Evolutionary conservation across 1,140 invertebrate genomes (phyloP), one percentile per base, ranked within the genome.

Genomic region (Drosophila gunungcola): DNA sequence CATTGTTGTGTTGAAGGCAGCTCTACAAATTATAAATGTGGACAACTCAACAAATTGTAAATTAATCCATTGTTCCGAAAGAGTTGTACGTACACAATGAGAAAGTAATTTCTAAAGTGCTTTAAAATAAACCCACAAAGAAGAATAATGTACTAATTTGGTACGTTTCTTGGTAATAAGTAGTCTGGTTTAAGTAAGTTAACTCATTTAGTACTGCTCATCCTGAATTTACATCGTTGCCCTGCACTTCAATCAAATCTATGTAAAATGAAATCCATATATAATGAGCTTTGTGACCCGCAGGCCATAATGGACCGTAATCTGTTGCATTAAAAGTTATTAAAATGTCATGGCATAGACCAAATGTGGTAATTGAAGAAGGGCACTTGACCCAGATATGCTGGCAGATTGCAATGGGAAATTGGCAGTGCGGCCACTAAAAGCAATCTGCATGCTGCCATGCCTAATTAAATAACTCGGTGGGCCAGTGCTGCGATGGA

Each of bases 381-480:
- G 55, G 68, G 56, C 60, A 82, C 79, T 81, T 81, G 79, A 81
- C 79, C 79, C 68, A 78, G 41, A 62, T 81, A 69, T 27, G 38
- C 38, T 25, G 25, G 13, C 29, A 42, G 16, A 41, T 41, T 64
- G 58, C 52, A 53, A 57, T 58, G 51, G 75, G 69, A 63, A 78
- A 76, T 54, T 67, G 61, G 49, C 38, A 68, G 63, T 45, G 48
- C 39, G 38, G 38, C 12, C 55, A 48, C n/a, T 21, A 16, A 56
- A 42, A 70, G 64, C 68, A 70, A 70, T 70, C 65, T 48, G 52
- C 52, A 34, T 41, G 43, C 32, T 42, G 45, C 36, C 69, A 73
- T 62, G 74, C 73, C 79, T 78, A 80, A 80, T 80, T 81, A 80
- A 80, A 81, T 80, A 80, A 70, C 60, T 69, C 52, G 78, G 60